A percentile compares a stretch with the other conserved stretches of the same genome.
Evolutionary conservation across 53 echinoderm and acorn worm species (phyloP).

Genomic region (Luidia sarsii): DNA sequence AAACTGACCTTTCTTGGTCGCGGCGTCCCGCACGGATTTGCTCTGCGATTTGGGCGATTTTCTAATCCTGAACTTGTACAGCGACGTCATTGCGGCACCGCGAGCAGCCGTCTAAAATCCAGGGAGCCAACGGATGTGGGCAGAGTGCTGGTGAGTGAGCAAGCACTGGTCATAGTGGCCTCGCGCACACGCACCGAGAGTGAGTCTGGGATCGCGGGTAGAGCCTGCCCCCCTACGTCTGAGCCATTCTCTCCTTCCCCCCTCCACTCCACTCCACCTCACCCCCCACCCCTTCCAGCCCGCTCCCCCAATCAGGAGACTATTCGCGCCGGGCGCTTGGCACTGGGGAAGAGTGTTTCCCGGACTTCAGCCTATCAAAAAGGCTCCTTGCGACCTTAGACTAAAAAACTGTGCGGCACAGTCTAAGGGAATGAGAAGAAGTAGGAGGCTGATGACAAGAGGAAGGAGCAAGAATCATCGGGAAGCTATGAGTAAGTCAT

Average conservation of each 20-base stretch:
- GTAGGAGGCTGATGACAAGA: background rate
- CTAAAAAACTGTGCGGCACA: background rate
- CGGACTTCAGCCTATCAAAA: background rate
- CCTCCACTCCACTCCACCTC: too few species aligned
- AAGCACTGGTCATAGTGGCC: constrained; percentile 46
- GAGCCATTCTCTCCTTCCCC: too few species aligned
- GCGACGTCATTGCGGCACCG: constrained; percentile 52
- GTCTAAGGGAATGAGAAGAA: background rate
- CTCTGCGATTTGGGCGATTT: constrained; percentile 40
- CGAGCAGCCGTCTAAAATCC: constrained; percentile 36
- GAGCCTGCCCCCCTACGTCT: too few species aligned
- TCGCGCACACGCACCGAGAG: background rate
- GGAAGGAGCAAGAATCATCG: background rate
- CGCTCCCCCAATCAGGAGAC: too few species aligned
- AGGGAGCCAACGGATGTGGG: constrained; percentile 1
- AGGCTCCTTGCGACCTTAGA: background rate
- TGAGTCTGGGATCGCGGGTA: too few species aligned
- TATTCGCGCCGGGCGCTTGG: constrained; percentile 14
- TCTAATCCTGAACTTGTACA: constrained; percentile 60
- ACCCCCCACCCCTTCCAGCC: too few species aligned
- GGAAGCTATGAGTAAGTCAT: constrained; percentile 16
- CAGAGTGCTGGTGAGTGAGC: constrained; percentile 27
- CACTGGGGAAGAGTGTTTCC: background rate
- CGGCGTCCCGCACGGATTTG: constrained; percentile 39
- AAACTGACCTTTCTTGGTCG: constrained; percentile 36